phyloP scores from a whole-genome alignment of 2,797 vertebrate species.

The Chelonia mydas region DNA sequence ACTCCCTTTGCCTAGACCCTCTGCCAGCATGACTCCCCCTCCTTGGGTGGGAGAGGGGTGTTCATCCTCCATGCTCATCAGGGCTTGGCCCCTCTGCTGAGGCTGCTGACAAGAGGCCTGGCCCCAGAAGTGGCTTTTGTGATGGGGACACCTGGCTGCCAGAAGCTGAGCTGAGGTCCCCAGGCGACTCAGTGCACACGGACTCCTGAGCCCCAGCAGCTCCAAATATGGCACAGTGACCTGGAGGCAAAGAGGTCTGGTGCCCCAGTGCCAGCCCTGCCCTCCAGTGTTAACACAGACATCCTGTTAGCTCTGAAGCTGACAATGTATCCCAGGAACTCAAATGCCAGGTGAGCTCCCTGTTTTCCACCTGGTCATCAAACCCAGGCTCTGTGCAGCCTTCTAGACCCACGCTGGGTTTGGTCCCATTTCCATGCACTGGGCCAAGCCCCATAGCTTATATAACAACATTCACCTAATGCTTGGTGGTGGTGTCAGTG shows the following conservation, averaged over 20 bases:
- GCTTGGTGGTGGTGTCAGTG: neutral
- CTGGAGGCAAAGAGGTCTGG: neutral
- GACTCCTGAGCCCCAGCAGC: neutral
- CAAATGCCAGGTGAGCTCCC: neutral
- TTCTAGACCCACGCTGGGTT: neutral
- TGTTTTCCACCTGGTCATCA: neutral
- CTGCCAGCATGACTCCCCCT: neutral
- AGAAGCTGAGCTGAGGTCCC: neutral
- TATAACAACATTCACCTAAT: neutral
- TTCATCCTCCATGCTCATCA: neutral
- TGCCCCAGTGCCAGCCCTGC: neutral
- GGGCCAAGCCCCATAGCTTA: neutral
- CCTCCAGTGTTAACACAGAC: neutral
- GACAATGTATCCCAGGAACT: neutral
- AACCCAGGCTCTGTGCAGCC: neutral
- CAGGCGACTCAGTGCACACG: neutral
- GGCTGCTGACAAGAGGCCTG: neutral
- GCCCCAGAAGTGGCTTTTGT: neutral
- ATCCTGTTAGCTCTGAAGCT: neutral
- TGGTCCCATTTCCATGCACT: neutral
- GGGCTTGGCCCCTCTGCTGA: constrained; percentile 3
- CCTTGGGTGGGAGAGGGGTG: fast-evolving
- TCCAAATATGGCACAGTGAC: neutral
- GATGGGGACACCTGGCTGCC: neutral
- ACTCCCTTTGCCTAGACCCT: neutral